phyloP scores from a whole-genome alignment of 2,797 vertebrate species.

The Aphelocoma californica region DNA sequence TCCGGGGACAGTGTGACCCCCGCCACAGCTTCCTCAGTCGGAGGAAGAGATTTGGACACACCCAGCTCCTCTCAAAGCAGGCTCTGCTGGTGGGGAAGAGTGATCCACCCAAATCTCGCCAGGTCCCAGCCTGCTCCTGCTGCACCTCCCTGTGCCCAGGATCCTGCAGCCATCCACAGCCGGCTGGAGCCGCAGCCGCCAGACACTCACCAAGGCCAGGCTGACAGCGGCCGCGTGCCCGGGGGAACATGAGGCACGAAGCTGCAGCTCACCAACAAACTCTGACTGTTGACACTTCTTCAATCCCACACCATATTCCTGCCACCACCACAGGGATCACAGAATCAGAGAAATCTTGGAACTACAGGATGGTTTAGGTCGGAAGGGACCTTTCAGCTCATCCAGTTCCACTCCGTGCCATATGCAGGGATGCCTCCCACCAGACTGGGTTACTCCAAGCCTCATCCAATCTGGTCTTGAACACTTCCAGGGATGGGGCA shows the following conservation, averaged over 20 bases:
- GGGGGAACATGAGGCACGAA: rapidly evolving
- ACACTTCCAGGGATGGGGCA: not conserved
- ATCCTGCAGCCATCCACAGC: not conserved
- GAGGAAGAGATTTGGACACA: slow-evolving; percentile 8
- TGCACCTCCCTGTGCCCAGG: not conserved
- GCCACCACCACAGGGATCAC: not conserved
- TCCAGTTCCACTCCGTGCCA: not conserved
- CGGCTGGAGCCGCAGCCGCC: not conserved
- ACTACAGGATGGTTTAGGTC: not conserved
- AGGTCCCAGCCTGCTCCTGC: not conserved
- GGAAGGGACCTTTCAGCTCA: not conserved
- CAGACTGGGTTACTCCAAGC: not conserved
- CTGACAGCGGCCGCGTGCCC: rapidly evolving
- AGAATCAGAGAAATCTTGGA: not conserved
- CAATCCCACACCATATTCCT: not conserved
- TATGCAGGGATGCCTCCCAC: not conserved
- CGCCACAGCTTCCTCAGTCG: rapidly evolving
- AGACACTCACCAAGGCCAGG: not conserved
- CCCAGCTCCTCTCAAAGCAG: not conserved
- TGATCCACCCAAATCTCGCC: not conserved
- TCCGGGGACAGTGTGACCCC: not conserved
- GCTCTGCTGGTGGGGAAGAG: not conserved
- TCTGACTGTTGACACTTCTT: not conserved
- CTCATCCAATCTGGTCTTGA: not conserved
- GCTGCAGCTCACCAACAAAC: not conserved